Base-by-base conservation (phyloP, 2,797 vertebrate genomes). In the Sebastes hopkinsi region DNA sequence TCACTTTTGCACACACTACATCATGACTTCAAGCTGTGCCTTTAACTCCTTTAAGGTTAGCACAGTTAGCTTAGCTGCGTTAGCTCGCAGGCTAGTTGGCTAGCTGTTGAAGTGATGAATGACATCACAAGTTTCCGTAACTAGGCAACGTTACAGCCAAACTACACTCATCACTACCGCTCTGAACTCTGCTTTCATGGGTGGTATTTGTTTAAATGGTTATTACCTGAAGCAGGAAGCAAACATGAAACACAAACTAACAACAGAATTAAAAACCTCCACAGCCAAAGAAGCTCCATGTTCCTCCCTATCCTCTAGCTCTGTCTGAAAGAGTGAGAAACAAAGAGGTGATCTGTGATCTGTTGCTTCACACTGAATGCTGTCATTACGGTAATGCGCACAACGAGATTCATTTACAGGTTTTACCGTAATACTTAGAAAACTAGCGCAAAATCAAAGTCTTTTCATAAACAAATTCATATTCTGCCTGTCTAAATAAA, bases 201-300 rank as follows among this genome's bases (percentile, higher is more conserved):
- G 4, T 10, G 0, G 23, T 30, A 4, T 23, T 32, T 20, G 4
- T 27, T 38, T 22, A 8, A 32, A 66, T 32, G 5, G 7, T 0
- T 1, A 3, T 80, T 93, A 96, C 95, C 94, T 86, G 92, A 89
- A 6, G 78, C 86, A 3, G 79, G 81, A 3, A 81, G 72, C 22
- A 72, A 67, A 74, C 55, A 77, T 5, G 90, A 81, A 59, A 72
- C 52, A 64, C 8, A 87, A 75, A 92, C 29, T 64, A 89, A 84
- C 1, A 93, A 20, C n/a, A 90, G 46, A 4, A 88, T 59, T 55
- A 92, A 73, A 80, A 70, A 2, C 13, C 83, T 32, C 66, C 86
- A 79, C 18, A 91, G 23, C 69, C 87, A 81, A 9, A 20, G 3
- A 5, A n/a, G 73, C 87, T 92, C 90, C 95, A 96, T 96, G 67